phyloP scores from a whole-genome alignment of 2,888 invertebrate species.

The Formica aserva region DNA sequence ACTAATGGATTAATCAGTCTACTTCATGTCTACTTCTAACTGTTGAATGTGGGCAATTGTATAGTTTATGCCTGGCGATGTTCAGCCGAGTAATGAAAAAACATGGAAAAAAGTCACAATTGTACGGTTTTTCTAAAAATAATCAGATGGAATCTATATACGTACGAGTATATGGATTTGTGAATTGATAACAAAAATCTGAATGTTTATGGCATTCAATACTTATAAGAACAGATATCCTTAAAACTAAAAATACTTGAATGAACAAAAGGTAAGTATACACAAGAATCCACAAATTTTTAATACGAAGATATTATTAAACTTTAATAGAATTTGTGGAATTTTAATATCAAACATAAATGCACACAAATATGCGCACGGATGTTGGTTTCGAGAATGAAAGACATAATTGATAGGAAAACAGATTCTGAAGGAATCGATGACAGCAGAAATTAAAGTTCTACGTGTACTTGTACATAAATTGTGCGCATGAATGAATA shows the following conservation, averaged over 20 bases:
- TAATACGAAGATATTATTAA: neutral
- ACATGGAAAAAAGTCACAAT: neutral
- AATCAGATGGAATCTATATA: neutral
- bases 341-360: neutral
- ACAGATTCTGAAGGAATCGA: neutral
- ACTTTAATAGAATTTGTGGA: neutral
- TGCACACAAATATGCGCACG: neutral
- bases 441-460: neutral
- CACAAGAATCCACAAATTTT: neutral
- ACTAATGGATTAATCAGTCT: conserved; percentile 45
- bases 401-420: conserved; percentile 11
- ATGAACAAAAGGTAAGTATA: neutral
- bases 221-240: neutral
- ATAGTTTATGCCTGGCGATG: neutral
- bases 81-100: neutral
- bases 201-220: neutral
- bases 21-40: neutral
- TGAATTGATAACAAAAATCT: neutral
- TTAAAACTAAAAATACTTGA: neutral
- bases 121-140: neutral
- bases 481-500: conserved; percentile 14
- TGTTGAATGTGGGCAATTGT: neutral
- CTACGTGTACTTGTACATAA: neutral
- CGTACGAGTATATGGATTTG: too few relatives aligned
- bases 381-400: neutral